Conservation (phyloP, 2,888 invertebrate genomes). For the Mimachlamys varia region DNA sequence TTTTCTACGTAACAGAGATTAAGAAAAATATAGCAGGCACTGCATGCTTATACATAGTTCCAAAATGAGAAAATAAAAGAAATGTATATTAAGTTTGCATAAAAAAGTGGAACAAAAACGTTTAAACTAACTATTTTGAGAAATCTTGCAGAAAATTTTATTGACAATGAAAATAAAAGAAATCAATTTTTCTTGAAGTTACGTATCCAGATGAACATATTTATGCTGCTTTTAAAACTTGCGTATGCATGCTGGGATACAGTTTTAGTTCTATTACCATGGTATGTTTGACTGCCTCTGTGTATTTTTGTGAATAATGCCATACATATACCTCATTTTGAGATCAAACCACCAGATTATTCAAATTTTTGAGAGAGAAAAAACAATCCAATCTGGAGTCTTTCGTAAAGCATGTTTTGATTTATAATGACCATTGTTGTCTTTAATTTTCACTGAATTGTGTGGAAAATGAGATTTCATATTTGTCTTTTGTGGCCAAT, state of each 20-base stretch:
- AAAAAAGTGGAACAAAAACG: too few relatives aligned
- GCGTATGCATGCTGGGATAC: not conserved
- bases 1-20: too few relatives aligned
- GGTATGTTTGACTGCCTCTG: too few relatives aligned
- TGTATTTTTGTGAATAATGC: not conserved
- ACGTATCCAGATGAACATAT: too few relatives aligned
- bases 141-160: too few relatives aligned
- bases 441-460: not conserved
- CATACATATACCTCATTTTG: not conserved
- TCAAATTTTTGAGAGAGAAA: not conserved
- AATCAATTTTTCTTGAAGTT: too few relatives aligned
- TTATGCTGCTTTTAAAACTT: not conserved
- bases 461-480: slow-evolving; percentile 7
- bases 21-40: too few relatives aligned
- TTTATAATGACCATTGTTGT: not conserved
- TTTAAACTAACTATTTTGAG: too few relatives aligned
- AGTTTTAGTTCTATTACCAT: too few relatives aligned
- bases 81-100: too few relatives aligned
- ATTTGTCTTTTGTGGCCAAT: not conserved
- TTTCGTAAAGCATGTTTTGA: not conserved
- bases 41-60: too few relatives aligned
- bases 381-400: not conserved
- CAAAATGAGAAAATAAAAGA: too few relatives aligned
- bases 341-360: not conserved
- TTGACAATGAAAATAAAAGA: not conserved